Conservation (phyloP, 2,888 invertebrate species). For the Mongoloraphidia duomilia region DNA sequence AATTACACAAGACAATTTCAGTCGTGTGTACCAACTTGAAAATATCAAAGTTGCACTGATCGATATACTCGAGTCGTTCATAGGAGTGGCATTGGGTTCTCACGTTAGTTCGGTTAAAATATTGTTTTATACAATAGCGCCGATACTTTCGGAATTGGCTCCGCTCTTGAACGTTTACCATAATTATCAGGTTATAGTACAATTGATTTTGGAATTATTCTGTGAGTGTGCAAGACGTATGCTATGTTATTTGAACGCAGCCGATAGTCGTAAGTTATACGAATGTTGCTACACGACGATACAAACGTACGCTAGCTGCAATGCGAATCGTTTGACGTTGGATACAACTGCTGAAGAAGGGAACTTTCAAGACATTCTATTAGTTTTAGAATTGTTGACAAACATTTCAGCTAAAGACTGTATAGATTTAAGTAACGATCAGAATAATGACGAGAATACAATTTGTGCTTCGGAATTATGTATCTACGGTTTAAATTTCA, state of each 20-base stretch:
- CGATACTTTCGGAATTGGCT: slow-evolving; percentile 50
- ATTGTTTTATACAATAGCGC: slow-evolving; percentile 45
- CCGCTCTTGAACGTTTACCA: slow-evolving; percentile 59
- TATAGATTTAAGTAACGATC: slow-evolving; percentile 23
- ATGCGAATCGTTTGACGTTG: slow-evolving; percentile 43
- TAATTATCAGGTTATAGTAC: slow-evolving; percentile 65
- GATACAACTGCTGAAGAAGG: slow-evolving; percentile 59
- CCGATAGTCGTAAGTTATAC: slow-evolving; percentile 48
- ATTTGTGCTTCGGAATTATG: slow-evolving; percentile 45
- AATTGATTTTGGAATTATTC: slow-evolving; percentile 57
- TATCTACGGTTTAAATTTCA: slow-evolving; percentile 50
- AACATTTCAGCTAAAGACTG: slow-evolving; percentile 29
- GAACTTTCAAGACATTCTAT: slow-evolving; percentile 56
- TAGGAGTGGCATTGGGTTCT: slow-evolving; percentile 53
- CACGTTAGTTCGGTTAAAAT: slow-evolving; percentile 31
- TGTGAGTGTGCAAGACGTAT: slow-evolving; percentile 56
- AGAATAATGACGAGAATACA: slow-evolving; percentile 18
- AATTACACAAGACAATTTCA: slow-evolving; percentile 36
- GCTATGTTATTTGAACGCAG: slow-evolving; percentile 45
- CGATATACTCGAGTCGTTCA: slow-evolving; percentile 60
- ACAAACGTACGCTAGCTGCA: slow-evolving; percentile 53
- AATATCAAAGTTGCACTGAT: slow-evolving; percentile 51
- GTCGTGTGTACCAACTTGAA: slow-evolving; percentile 41
- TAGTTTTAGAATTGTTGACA: slow-evolving; percentile 61
- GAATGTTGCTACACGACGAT: slow-evolving; percentile 53